These are phyloP conservation scores for Eudemis profundana DNA, from an alignment of 2,888 invertebrate species.

Conservation along the genomic window DNA sequence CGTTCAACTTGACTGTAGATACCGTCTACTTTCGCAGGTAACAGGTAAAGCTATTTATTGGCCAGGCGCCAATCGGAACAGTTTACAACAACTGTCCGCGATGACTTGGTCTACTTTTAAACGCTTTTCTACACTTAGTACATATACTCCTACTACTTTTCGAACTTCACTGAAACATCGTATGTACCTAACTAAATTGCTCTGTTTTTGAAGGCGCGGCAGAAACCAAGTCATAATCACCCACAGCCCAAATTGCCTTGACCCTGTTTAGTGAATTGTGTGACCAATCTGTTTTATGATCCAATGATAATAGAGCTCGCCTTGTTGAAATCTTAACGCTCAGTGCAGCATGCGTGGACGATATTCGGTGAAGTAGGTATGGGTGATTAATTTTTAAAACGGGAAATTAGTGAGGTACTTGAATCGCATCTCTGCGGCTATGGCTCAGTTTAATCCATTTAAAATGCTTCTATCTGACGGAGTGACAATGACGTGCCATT, in stretches of 20 bases:
- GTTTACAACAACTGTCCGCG: constrained; percentile 5
- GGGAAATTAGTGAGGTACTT: no score
- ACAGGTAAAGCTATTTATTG: not conserved
- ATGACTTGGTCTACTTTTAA: not conserved
- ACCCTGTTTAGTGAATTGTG: constrained; percentile 35
- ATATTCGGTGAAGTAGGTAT: no score
- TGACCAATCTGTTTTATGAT: constrained; percentile 32
- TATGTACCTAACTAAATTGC: not conserved
- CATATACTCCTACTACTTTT: not conserved
- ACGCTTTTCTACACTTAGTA: constrained; percentile 3
- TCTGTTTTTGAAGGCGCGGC: constrained; percentile 5
- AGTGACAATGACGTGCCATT: no score
- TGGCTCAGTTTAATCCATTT: no score
- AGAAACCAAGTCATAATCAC: constrained; percentile 21
- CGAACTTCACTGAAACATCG: not conserved
- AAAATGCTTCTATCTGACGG: no score
- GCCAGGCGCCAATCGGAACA: constrained; percentile 16
- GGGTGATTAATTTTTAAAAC: no score
- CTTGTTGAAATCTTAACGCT: not conserved
- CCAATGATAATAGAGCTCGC: constrained; percentile 7
- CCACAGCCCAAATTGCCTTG: constrained; percentile 33
- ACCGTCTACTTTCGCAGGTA: no score
- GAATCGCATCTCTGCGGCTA: no score
- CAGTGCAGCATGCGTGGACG: no score
- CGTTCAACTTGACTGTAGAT: not conserved